Percentiles rank a stretch among this genome's conserved stretches.
phyloP scores from a whole-genome alignment of 1,140 invertebrate species.

The Metaphire vulgaris region DNA sequence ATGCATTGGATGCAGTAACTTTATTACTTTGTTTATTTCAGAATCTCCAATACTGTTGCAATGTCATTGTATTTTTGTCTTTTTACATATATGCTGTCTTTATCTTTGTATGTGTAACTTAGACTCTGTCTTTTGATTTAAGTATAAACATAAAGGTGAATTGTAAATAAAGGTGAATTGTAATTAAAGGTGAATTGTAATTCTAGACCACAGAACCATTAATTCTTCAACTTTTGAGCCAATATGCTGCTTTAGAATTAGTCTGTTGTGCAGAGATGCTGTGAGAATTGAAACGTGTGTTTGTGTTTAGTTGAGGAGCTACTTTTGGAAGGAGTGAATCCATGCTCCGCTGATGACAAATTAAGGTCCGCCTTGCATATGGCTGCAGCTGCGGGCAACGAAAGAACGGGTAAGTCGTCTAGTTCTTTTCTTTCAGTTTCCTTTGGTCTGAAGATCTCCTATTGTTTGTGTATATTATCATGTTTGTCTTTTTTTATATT shows the following conservation, averaged over 20 bases:
- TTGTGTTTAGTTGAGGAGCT: neutral
- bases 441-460: neutral
- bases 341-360: neutral
- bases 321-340: neutral
- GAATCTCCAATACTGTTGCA: no score
- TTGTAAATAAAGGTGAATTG: neutral
- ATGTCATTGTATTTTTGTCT: no score
- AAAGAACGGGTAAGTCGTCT: neutral
- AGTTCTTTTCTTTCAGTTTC: neutral
- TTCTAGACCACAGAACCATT: neutral
- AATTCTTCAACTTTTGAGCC: neutral
- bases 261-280: neutral
- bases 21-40: no score
- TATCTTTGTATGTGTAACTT: no score
- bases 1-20: no score
- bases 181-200: neutral
- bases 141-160: neutral
- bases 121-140: no score
- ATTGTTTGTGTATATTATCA: no score
- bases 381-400: neutral
- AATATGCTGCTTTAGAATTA: neutral
- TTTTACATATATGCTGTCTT: no score
- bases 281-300: neutral
- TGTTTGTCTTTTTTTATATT: no score
- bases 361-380: neutral